A percentile compares a stretch with the other conserved stretches of the same genome.
Evolutionary conservation across 2,888 invertebrate species (phyloP).

Genomic region (Spodoptera exigua): DNA sequence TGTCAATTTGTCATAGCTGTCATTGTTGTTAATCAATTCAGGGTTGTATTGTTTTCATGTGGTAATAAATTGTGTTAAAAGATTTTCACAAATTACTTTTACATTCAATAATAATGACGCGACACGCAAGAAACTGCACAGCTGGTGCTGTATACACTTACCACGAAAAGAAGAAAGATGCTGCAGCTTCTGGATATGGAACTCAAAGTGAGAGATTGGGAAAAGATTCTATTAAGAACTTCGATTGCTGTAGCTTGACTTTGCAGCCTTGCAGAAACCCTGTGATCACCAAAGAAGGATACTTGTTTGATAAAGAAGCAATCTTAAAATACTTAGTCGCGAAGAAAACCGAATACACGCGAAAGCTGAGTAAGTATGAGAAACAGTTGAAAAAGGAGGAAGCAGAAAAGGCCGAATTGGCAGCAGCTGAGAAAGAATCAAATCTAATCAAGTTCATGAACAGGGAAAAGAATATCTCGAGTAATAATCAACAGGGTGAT

Average conservation of each 20-base stretch:
- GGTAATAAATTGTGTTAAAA: neutral
- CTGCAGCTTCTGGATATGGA: conserved; percentile 97
- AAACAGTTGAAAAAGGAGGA: conserved; percentile 94
- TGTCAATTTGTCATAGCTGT: conserved; percentile 2
- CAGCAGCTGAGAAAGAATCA: conserved; percentile 92
- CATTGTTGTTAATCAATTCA: conserved; percentile 1
- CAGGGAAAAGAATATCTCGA: conserved; percentile 94
- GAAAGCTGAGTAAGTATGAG: conserved; percentile 97
- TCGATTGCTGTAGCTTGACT: conserved; percentile 99
- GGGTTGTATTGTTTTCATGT: neutral
- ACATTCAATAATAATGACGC: conserved; percentile 91
- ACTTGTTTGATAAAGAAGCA: conserved; percentile 98
- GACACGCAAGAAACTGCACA: conserved; percentile 99
- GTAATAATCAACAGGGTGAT: conserved; percentile 62
- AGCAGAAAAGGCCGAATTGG: conserved; percentile 91
- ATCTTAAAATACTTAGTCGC: conserved; percentile 98
- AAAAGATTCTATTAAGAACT: conserved; percentile 97
- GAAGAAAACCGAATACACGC: conserved; percentile 97
- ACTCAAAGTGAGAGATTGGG: conserved; percentile 95
- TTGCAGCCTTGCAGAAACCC: conserved; percentile 98
- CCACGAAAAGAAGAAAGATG: conserved; percentile 99
- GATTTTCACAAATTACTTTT: neutral
- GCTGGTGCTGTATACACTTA: conserved; percentile 99
- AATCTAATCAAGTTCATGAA: conserved; percentile 94
- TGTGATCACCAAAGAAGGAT: conserved; percentile 95